These are phyloP conservation scores for Noctilio leporinus DNA, from an alignment of 2,113 vertebrate genomes.

Conservation along the genomic window DNA sequence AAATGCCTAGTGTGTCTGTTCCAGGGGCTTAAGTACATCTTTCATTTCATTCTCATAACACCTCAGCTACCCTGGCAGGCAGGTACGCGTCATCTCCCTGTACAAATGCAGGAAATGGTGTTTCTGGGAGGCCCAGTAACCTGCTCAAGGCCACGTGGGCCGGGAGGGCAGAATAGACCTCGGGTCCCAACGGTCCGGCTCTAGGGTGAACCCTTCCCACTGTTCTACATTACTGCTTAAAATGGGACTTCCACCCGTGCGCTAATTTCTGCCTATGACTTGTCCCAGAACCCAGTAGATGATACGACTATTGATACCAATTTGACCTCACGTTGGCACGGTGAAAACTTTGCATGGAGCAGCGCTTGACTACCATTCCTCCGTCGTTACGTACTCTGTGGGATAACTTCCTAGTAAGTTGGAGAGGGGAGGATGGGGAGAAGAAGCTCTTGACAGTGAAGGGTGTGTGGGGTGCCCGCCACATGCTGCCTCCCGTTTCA, in stretches of 20 bases:
- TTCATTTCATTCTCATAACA: background rate
- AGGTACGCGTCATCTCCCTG: background rate
- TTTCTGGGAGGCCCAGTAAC: background rate
- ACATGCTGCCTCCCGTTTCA: fast-evolving
- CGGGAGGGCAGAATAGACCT: background rate
- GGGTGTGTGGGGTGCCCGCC: fast-evolving
- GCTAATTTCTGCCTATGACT: no score
- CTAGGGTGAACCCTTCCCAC: background rate
- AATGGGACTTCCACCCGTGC: fast-evolving
- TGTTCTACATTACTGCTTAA: fast-evolving
- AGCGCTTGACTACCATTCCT: background rate
- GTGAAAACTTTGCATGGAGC: background rate
- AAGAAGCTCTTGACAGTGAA: background rate
- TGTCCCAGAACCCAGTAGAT: background rate
- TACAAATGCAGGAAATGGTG: background rate
- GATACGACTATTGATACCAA: fast-evolving
- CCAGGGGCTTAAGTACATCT: background rate
- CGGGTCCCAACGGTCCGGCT: background rate
- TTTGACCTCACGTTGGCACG: background rate
- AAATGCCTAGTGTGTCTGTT: background rate
- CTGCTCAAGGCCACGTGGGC: background rate
- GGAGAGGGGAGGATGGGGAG: fast-evolving
- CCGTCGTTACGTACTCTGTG: fast-evolving
- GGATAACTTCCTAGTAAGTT: fast-evolving
- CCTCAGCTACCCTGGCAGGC: background rate